Conservation (phyloP, 2,888 invertebrate genomes). For the Pantelozetes paolii region DNA sequence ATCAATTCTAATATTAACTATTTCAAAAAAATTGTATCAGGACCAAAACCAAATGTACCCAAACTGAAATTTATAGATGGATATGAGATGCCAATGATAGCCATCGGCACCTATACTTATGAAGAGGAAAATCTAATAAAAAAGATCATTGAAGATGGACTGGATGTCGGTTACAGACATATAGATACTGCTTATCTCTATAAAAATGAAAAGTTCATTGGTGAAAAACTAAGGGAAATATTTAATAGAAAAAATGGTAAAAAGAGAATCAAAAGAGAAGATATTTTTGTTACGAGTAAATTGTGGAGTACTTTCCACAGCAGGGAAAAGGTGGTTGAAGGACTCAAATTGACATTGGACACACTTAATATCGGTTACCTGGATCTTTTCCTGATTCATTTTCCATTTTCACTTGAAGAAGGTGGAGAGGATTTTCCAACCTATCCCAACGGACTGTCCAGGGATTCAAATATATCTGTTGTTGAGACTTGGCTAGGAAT, state of each 20-base stretch:
- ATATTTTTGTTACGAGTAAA: constrained; percentile 54
- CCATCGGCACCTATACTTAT: not conserved
- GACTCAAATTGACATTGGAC: constrained; percentile 64
- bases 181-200: constrained; percentile 40
- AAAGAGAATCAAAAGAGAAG: constrained; percentile 51
- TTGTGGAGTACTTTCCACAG: constrained; percentile 85
- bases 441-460: not conserved
- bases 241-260: constrained; percentile 47
- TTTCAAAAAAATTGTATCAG: too few relatives aligned
- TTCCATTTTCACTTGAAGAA: constrained; percentile 72
- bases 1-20: too few relatives aligned
- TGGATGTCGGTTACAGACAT: constrained; percentile 29
- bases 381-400: constrained; percentile 84
- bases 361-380: constrained; percentile 71
- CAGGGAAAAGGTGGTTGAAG: constrained; percentile 68
- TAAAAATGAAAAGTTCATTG: constrained; percentile 31
- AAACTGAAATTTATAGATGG: not conserved
- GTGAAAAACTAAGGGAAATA: constrained; percentile 25
- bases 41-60: not conserved
- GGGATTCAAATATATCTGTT: constrained; percentile 27
- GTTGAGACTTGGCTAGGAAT: constrained; percentile 36
- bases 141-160: not conserved
- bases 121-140: not conserved
- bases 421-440: constrained; percentile 39
- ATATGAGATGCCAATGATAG: constrained; percentile 1